phyloP scores from a whole-genome alignment of 2,113 vertebrate species.

The Panthera uncia region DNA sequence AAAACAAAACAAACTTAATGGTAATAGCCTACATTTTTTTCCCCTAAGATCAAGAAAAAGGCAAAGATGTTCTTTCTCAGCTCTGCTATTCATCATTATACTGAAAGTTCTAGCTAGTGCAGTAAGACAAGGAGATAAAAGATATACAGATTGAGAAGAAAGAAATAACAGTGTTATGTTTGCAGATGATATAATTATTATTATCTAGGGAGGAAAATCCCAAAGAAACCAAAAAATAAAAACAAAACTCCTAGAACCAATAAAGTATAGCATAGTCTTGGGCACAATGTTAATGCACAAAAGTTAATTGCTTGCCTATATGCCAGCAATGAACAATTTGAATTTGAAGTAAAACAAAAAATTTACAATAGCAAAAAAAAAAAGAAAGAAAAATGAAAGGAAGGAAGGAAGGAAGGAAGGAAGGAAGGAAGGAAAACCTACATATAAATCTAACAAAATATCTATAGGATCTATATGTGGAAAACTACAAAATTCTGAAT shows the following conservation, averaged over 20 bases:
- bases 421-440: not conserved
- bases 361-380: not conserved
- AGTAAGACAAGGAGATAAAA: constrained; percentile 26
- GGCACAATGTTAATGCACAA: not conserved
- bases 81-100: not conserved
- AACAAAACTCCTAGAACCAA: not conserved
- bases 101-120: not conserved
- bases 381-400: not conserved
- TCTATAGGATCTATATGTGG: not conserved
- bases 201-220: constrained; percentile 5
- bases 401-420: not conserved
- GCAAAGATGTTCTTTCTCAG: not conserved
- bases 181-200: not conserved
- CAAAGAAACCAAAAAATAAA: not conserved
- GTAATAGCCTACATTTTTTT: not conserved
- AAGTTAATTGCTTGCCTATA: not conserved
- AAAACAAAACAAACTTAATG: not conserved
- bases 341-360: not conserved
- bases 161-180: constrained; percentile 22
- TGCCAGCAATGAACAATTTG: not conserved
- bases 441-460: constrained; percentile 31
- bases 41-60: not conserved
- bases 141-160: not conserved
- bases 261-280: not conserved
- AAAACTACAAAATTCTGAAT: constrained; percentile 21